These are phyloP conservation scores for Eleutherodactylus coqui DNA, from an alignment of 2,797 vertebrate species.

Conservation along the genomic window DNA sequence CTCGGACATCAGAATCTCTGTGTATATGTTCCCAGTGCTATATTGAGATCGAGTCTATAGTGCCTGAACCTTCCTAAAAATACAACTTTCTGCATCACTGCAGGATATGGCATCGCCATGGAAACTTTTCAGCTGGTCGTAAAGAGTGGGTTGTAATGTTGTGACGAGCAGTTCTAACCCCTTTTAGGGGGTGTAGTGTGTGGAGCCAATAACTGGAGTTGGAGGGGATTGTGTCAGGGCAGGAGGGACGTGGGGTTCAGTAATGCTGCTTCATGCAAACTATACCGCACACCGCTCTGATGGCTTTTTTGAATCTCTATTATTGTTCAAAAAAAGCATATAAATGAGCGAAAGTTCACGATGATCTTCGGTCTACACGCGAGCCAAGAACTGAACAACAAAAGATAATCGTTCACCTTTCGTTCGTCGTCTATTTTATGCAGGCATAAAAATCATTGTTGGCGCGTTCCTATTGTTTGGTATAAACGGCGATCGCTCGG, in stretches of 20 bases:
- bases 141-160: constrained; percentile 18
- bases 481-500: no score
- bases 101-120: constrained; percentile 13
- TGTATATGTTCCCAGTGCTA: background rate
- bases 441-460: no score
- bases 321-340: no score
- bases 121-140: constrained; percentile 5
- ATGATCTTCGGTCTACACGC: no score
- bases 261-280: background rate
- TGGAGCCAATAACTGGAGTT: background rate
- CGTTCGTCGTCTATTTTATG: no score
- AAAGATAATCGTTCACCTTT: no score
- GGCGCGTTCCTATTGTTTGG: no score
- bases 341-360: no score
- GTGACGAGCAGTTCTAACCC: background rate
- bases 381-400: no score
- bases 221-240: background rate
- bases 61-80: constrained; percentile 9
- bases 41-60: constrained; percentile 17
- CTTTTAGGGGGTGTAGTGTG: background rate
- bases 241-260: background rate
- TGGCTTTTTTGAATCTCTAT: no score
- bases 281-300: background rate
- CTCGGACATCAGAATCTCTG: background rate
- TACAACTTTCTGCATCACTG: constrained; percentile 17